Evolutionary conservation across 1,140 invertebrate genomes (phyloP), one percentile per base, ranked within the genome.

Genomic region (Eupristina koningsbergeri): DNA sequence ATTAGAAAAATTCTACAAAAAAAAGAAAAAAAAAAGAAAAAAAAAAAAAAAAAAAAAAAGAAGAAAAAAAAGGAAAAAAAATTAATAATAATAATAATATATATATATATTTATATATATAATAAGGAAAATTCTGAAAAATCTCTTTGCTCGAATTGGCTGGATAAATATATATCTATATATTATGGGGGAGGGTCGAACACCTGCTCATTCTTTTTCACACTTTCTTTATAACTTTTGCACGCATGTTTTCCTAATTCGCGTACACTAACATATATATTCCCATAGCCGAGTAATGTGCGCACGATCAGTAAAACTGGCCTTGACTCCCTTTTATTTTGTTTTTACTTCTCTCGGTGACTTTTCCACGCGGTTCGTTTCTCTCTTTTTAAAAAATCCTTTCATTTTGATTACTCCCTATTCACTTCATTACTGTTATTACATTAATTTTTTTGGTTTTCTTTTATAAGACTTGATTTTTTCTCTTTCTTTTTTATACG

Each of bases 401-500:
- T 76, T 34, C 39, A 45, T 45, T 78, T 63, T 53, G 22, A 13
- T 83, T 67, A 47, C 47, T 45, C 26, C 36, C 22, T 64, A 53
- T 64, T 71, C n/a, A 1, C 45, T 77, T 67, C 5, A 36, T 81
- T 50, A 69, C 29, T 26, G 50, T 79, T 79, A 67, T 22, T 79
- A 78, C 9, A 26, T 29, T 81, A 34, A 22, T 73, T 82, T 86
- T 80, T 86, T 80, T 45, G 63, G 58, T 74, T 81, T 53, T 17
- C 80, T 75, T 63, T 82, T 85, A 79, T 63, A 81, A 85, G 79
- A 86, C 82, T 86, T 85, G 34, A 76, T 71, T 85, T 86, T 86
- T 87, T 76, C 74, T 83, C 85, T 88, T 87, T 81, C 87, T 87
- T 88, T 87, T 90, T 89, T 88, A 86, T 87, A 91, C 91, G 86